phyloP scores from a whole-genome alignment of 2,888 invertebrate species.

The Strigamia crassipes region DNA sequence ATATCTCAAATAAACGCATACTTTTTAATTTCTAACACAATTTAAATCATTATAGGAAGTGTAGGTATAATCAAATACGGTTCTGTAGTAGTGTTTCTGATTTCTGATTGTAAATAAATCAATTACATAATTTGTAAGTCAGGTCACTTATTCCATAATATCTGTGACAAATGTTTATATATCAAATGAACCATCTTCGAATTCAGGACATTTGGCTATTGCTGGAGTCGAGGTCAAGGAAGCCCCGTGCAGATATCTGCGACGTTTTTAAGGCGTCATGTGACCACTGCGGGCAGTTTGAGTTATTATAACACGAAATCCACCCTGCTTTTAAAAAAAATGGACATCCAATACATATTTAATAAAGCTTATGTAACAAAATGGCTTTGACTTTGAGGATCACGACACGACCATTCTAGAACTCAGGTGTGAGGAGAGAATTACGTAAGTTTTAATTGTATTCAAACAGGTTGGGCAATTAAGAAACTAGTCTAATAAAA shows the following conservation, averaged over 20 bases:
- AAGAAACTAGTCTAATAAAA: neutral
- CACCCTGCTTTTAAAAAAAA: neutral
- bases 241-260: too few relatives aligned
- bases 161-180: neutral
- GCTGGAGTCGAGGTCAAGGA: too few relatives aligned
- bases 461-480: neutral
- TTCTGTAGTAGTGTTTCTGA: neutral
- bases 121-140: neutral
- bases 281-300: too few relatives aligned
- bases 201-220: neutral
- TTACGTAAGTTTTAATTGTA: neutral
- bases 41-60: neutral
- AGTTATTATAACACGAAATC: too few relatives aligned
- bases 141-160: neutral
- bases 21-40: neutral
- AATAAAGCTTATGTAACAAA: neutral
- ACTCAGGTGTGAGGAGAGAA: neutral
- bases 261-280: too few relatives aligned
- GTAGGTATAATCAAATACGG: neutral
- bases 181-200: neutral
- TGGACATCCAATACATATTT: neutral
- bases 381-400: neutral
- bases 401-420: neutral
- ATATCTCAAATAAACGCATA: neutral
- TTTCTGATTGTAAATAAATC: constrained; percentile 4